These are phyloP conservation scores for Mythimna impura DNA, from an alignment of 2,888 invertebrate genomes.

Conservation along the genomic window DNA sequence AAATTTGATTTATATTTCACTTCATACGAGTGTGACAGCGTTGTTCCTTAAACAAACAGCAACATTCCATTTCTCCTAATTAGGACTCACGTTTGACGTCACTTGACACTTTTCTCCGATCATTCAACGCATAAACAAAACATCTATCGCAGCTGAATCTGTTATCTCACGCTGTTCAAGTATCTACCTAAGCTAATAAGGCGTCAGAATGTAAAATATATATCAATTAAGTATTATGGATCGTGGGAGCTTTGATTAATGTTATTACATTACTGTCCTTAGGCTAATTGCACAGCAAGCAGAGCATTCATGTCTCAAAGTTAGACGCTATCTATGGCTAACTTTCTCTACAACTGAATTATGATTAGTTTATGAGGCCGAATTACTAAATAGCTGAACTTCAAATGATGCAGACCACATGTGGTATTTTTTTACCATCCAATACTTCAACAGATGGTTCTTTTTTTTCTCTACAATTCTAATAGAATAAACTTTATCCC, in stretches of 20 bases:
- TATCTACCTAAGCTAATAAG: slow-evolving; percentile 50
- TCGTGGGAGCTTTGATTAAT: slow-evolving; percentile 46
- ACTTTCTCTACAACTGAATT: slow-evolving; percentile 18
- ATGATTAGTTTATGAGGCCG: slow-evolving; percentile 1
- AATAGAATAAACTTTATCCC: slow-evolving; percentile 22
- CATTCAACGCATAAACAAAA: slow-evolving; percentile 58
- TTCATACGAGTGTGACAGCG: background rate
- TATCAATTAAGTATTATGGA: slow-evolving; percentile 46
- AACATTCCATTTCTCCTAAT: slow-evolving; percentile 47
- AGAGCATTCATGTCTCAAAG: slow-evolving; percentile 16
- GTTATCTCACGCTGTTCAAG: slow-evolving; percentile 46
- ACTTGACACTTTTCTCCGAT: slow-evolving; percentile 34
- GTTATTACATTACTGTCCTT: slow-evolving; percentile 18
- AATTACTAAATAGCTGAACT: slow-evolving; percentile 19
- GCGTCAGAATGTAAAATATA: slow-evolving; percentile 38
- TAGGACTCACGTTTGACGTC: slow-evolving; percentile 35
- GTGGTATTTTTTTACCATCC: slow-evolving; percentile 23
- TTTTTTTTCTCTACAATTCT: background rate
- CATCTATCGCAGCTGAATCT: slow-evolving; percentile 44
- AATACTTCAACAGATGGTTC: slow-evolving; percentile 15
- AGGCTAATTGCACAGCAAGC: slow-evolving; percentile 17
- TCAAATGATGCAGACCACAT: slow-evolving; percentile 35
- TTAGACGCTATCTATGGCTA: slow-evolving; percentile 24
- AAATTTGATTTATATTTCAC: slow-evolving; percentile 16
- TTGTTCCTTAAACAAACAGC: slow-evolving; percentile 17